Conservation (phyloP, 2,113 vertebrate species). For the Pyrgilauda ruficollis region DNA sequence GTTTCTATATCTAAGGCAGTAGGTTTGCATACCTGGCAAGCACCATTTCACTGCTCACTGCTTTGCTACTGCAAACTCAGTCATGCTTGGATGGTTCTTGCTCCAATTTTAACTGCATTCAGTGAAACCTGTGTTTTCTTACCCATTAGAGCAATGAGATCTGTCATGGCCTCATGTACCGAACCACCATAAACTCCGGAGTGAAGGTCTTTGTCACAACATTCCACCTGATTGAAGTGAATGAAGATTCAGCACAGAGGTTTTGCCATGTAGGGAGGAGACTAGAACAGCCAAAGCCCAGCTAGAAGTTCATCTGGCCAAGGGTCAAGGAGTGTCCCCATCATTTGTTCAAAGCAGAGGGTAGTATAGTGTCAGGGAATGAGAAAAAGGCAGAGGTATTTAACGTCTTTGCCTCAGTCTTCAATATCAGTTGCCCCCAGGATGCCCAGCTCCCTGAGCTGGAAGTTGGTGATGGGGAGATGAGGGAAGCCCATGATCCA, state of each 20-base stretch:
- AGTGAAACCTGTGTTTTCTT: constrained; percentile 53
- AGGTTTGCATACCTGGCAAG: not conserved
- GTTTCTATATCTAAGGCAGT: not conserved
- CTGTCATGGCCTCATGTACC: constrained; percentile 93
- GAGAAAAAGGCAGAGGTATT: not conserved
- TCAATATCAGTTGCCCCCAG: not conserved
- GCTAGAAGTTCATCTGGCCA: not conserved
- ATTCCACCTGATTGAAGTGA: constrained; percentile 75
- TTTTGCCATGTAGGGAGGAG: not conserved
- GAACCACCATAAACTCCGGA: constrained; percentile 96
- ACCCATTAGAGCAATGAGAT: constrained; percentile 91
- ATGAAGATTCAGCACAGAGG: not conserved
- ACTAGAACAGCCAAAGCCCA: not conserved
- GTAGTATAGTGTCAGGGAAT: not conserved
- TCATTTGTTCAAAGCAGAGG: not conserved
- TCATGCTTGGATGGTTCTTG: not conserved
- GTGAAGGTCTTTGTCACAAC: constrained; percentile 87
- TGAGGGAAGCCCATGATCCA: not conserved
- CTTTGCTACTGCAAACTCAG: not conserved
- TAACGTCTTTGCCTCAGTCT: not conserved
- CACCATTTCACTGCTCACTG: not conserved
- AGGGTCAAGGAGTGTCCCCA: not conserved
- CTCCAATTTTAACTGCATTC: not conserved
- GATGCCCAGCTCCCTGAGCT: not conserved
- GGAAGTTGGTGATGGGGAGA: not conserved